Evolutionary conservation across 1,140 invertebrate genomes (phyloP).

Genomic region (Cydia pomonella): DNA sequence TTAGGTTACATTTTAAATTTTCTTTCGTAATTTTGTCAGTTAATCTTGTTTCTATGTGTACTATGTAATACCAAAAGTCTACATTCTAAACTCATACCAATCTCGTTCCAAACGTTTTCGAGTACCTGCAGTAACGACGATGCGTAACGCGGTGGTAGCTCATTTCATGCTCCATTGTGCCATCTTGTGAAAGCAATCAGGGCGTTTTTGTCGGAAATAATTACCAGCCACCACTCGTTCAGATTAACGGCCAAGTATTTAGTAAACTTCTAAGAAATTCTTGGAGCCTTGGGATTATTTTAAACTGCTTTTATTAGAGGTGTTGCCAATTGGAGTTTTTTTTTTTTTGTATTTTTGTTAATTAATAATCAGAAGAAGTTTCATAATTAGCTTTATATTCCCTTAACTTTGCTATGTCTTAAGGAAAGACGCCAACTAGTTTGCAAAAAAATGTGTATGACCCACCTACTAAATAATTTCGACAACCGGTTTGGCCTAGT

Average conservation of each 20-base stretch:
- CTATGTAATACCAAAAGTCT: background rate
- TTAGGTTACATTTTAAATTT: too few species aligned
- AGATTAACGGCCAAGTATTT: constrained; percentile 26
- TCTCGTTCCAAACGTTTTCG: constrained; percentile 22
- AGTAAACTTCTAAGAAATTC: background rate
- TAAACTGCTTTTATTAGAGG: background rate
- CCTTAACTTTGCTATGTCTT: too few species aligned
- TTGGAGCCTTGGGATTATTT: background rate
- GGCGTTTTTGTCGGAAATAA: constrained; percentile 56
- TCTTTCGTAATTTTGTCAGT: too few species aligned
- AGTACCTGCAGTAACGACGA: constrained; percentile 38
- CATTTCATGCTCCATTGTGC: constrained; percentile 65
- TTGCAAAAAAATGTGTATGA: too few species aligned
- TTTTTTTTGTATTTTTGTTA: too few species aligned
- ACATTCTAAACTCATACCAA: background rate
- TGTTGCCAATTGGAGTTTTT: background rate
- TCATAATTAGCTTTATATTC: too few species aligned
- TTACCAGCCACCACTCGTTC: constrained; percentile 41
- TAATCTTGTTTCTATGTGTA: too few species aligned
- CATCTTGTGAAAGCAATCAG: constrained; percentile 63
- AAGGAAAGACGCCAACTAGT: too few species aligned
- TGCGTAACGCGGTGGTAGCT: constrained; percentile 63
- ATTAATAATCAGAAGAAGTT: too few species aligned
- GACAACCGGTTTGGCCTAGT: too few species aligned
- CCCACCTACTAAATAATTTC: too few species aligned